Conservation (phyloP, 2,797 vertebrate species). For the Typhlichthys eigenmanni region DNA sequence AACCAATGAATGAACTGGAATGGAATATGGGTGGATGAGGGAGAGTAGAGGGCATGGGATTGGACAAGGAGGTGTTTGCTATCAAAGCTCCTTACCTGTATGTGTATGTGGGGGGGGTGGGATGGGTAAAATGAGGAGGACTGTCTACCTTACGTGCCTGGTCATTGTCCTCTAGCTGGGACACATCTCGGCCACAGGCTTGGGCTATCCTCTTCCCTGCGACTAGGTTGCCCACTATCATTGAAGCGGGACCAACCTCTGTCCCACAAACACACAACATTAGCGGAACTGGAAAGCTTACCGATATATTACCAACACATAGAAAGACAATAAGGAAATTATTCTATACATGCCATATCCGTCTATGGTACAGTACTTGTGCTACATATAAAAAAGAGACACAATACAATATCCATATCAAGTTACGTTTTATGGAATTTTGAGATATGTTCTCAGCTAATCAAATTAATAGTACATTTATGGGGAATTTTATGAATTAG, state of each 20-base stretch:
- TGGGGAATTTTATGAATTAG: too few species aligned
- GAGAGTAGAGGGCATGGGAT: background rate
- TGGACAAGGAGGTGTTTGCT: background rate
- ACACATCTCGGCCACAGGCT: conserved; percentile 90
- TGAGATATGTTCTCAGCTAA: too few species aligned
- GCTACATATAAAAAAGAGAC: too few species aligned
- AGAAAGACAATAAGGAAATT: background rate
- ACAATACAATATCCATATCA: too few species aligned
- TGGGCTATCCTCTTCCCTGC: conserved; percentile 95
- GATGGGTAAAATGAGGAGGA: conserved; percentile 56
- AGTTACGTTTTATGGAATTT: too few species aligned
- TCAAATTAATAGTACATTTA: too few species aligned
- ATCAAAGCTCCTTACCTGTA: conserved; percentile 32
- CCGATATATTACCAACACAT: background rate
- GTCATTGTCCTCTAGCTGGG: conserved; percentile 92
- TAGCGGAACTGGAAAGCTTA: background rate
- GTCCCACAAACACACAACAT: conserved; percentile 32
- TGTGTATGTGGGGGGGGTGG: conserved; percentile 20
- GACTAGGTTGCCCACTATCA: conserved; percentile 96
- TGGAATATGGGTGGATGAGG: background rate
- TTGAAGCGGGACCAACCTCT: conserved; percentile 96
- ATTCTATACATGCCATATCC: too few species aligned
- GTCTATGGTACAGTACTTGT: too few species aligned
- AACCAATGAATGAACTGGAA: conserved; percentile 6
- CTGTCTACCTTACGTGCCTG: conserved; percentile 87